Base-by-base conservation (phyloP, 1,140 invertebrate genomes). In the Trichonephila inaurata region DNA sequence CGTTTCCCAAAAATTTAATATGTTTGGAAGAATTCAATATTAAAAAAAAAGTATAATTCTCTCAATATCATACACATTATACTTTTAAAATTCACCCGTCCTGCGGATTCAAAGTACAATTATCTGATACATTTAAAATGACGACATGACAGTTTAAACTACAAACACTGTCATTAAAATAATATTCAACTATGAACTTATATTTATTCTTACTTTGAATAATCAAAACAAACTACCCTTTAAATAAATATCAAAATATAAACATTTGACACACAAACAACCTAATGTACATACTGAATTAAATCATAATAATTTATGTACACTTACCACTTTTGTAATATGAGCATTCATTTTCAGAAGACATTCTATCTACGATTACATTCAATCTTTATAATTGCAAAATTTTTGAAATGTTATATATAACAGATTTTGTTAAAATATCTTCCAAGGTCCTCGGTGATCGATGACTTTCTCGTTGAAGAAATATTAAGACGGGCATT, bases 341-440 rank as follows among this genome's bases (percentile, higher is more conserved):
- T 82, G 91, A 86, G 40, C 91, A 87, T 72, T 92, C 91, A 92
- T 92, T 92, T 87, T 92, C 91, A 83, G 91, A 92, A 92, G 91
- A 92, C 91, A 92, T 92, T 61, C 6, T 92, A 62, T 83, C 40
- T 82, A 72, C 33, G 21, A 89, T 88, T 24, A 69, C 28, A 62
- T 72, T 14, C 28, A 24, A 51, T 58, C 24, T 58, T 89, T 69
- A 72, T 44, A 58, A 21, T 58, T 72, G 10, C 62, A 69, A 69
- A 51, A 66, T 72, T 33, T 2, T 51, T n/a, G 12, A 58, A 91
- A 64, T 21, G 51, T 28, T 91, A 91, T 24, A 61, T 91, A 62
- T 81, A 81, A 62, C 66, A 91, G n/a, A 51, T 91, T 82, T 91
- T 60, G 89, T 8, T n/a, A 69, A 92, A 92, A 64, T 24, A 85